Percentiles rank a stretch among this genome's conserved stretches.
These are phyloP conservation scores for Geotria australis DNA, from an alignment of 2,797 vertebrate species.

Conservation along the genomic window DNA sequence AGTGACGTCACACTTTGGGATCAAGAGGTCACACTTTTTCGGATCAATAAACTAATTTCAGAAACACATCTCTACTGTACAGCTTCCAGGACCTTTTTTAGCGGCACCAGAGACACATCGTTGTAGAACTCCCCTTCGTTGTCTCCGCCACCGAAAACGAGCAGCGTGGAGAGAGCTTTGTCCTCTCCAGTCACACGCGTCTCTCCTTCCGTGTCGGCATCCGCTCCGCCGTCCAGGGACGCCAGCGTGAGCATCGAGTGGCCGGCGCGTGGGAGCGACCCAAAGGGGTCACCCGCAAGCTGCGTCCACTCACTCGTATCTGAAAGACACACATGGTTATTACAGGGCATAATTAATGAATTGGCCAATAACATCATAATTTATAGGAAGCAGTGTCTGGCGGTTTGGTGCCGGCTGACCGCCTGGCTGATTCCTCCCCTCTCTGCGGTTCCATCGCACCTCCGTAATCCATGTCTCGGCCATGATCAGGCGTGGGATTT, in stretches of 20 bases:
- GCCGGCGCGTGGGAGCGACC: conserved; percentile 27
- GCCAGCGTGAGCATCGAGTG: conserved; percentile 29
- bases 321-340: conserved; percentile 5
- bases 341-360: too few species aligned
- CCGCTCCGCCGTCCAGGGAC: conserved; percentile 2
- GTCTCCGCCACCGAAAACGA: conserved; percentile 51
- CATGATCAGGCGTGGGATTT: too few species aligned
- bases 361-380: too few species aligned
- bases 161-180: conserved; percentile 6
- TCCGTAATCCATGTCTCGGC: too few species aligned
- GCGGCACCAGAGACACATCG: conserved; percentile 4
- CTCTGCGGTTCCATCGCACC: too few species aligned
- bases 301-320: conserved; percentile 33
- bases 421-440: too few species aligned
- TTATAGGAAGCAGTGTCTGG: too few species aligned
- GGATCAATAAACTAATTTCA: too few species aligned
- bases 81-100: not conserved
- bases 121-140: conserved; percentile 32
- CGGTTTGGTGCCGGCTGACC: too few species aligned
- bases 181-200: not conserved
- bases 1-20: too few species aligned
- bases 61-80: too few species aligned
- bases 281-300: conserved; percentile 14
- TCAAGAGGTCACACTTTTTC: too few species aligned
- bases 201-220: conserved; percentile 7